A percentile compares a stretch with the other conserved stretches of the same genome.
Evolutionary conservation across 2,113 vertebrate species (phyloP).

Genomic region (Bagarius yarrelli): DNA sequence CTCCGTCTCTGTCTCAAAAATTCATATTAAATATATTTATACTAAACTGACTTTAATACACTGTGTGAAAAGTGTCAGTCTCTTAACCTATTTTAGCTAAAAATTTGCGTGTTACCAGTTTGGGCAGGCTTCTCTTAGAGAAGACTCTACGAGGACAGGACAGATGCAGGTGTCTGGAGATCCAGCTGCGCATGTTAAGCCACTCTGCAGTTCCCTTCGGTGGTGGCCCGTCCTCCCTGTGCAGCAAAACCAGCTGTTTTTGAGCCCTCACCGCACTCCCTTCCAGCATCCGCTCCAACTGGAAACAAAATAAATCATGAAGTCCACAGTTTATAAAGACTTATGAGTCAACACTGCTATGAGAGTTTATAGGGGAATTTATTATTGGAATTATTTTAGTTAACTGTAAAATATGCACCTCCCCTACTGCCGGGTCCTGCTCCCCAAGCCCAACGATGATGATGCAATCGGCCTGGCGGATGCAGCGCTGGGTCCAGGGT

Average conservation of each 20-base stretch:
- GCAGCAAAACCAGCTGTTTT: conserved; percentile 89
- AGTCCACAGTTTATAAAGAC: background rate
- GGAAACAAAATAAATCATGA: background rate
- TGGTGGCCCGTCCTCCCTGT: conserved; percentile 83
- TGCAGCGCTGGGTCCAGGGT: conserved; percentile 92
- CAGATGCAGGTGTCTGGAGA: conserved; percentile 89
- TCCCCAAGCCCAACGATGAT: conserved; percentile 91
- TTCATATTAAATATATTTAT: background rate
- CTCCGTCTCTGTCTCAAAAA: too few species aligned
- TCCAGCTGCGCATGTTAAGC: conserved; percentile 96
- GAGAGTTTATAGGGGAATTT: background rate
- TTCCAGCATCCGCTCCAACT: conserved; percentile 94
- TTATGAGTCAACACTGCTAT: background rate
- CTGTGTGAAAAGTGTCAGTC: background rate
- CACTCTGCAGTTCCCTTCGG: conserved; percentile 86
- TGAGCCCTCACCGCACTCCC: conserved; percentile 84
- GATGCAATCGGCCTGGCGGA: conserved; percentile 93
- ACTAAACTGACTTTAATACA: background rate
- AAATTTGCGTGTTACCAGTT: conserved; percentile 75
- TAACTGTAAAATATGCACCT: conserved; percentile 70
- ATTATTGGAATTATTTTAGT: background rate
- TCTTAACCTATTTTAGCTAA: background rate
- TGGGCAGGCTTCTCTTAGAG: conserved; percentile 82
- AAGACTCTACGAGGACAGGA: conserved; percentile 89
- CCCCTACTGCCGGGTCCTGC: conserved; percentile 87